A percentile compares a stretch with the other conserved stretches of the same genome.
phyloP scores from a whole-genome alignment of 2,888 invertebrate genomes.

The Diarsia dahlii region DNA sequence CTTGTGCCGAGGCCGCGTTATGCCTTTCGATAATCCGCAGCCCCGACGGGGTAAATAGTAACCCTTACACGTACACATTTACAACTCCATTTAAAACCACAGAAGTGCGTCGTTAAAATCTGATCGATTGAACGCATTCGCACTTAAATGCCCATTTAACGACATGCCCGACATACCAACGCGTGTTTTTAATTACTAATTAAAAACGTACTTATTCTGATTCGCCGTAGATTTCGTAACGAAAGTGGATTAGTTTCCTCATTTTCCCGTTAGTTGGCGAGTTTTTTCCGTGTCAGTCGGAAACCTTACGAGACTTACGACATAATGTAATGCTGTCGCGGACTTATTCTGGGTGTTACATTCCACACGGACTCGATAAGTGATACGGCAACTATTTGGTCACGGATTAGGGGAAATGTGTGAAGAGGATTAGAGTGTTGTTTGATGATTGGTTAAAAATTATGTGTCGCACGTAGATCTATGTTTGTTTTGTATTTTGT shows the following conservation, averaged over 20 bases:
- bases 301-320: slow-evolving; percentile 71
- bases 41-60: neutral
- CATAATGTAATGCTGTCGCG: slow-evolving; percentile 51
- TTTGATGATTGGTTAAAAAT: slow-evolving; percentile 22
- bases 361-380: slow-evolving; percentile 56
- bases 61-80: neutral
- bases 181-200: slow-evolving; percentile 48
- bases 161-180: slow-evolving; percentile 29
- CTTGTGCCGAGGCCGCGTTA: no score
- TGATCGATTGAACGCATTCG: slow-evolving; percentile 26
- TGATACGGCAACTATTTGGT: slow-evolving; percentile 57
- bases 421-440: slow-evolving; percentile 57
- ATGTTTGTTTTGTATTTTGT: slow-evolving; percentile 10
- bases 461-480: neutral
- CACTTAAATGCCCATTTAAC: slow-evolving; percentile 22
- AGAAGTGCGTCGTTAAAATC: slow-evolving; percentile 12
- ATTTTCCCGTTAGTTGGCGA: slow-evolving; percentile 62
- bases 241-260: slow-evolving; percentile 73
- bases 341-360: slow-evolving; percentile 64
- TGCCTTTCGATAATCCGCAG: no score
- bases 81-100: slow-evolving; percentile 16
- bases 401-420: slow-evolving; percentile 54
- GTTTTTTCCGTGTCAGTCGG: slow-evolving; percentile 68
- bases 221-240: slow-evolving; percentile 51
- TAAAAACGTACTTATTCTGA: slow-evolving; percentile 47